These are phyloP conservation scores for Nycteola revayana DNA, from an alignment of 2,888 invertebrate genomes.

Conservation along the genomic window DNA sequence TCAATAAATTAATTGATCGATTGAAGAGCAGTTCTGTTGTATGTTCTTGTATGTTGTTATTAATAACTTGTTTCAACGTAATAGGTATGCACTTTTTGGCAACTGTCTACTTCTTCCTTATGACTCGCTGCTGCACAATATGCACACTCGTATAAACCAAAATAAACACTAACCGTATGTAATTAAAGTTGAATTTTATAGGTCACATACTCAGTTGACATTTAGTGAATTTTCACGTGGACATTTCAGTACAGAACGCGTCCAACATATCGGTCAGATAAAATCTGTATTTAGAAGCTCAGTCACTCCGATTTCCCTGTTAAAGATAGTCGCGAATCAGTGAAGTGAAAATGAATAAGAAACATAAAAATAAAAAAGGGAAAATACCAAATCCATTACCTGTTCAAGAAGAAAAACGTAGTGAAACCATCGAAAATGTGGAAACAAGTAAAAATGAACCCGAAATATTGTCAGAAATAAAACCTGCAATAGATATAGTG, in stretches of 20 bases:
- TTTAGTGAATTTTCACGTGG: constrained; percentile 58
- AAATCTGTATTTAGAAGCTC: constrained; percentile 61
- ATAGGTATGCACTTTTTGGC: constrained; percentile 47
- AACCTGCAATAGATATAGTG: neutral
- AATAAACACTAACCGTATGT: constrained; percentile 5
- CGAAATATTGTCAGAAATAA: too few species aligned
- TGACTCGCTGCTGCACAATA: constrained; percentile 37
- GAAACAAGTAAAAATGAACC: neutral
- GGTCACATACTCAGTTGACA: constrained; percentile 46
- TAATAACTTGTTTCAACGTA: constrained; percentile 26
- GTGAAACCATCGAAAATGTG: constrained; percentile 14
- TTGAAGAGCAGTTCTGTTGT: too few species aligned
- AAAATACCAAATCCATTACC: constrained; percentile 44
- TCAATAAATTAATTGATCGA: too few species aligned
- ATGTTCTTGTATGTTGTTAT: constrained; percentile 8
- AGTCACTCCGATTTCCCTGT: constrained; percentile 43
- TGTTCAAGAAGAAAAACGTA: constrained; percentile 25
- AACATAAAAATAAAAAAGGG: constrained; percentile 64
- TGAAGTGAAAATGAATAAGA: constrained; percentile 60
- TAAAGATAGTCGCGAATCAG: constrained; percentile 28
- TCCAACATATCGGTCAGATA: constrained; percentile 66
- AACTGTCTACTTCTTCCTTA: constrained; percentile 33
- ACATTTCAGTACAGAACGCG: constrained; percentile 60
- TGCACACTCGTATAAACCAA: constrained; percentile 10
- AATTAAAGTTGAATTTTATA: constrained; percentile 17